These are phyloP conservation scores for Scolanthus callimorphus DNA, from an alignment of 92 coral and sea anemone species.

Conservation along the genomic window DNA sequence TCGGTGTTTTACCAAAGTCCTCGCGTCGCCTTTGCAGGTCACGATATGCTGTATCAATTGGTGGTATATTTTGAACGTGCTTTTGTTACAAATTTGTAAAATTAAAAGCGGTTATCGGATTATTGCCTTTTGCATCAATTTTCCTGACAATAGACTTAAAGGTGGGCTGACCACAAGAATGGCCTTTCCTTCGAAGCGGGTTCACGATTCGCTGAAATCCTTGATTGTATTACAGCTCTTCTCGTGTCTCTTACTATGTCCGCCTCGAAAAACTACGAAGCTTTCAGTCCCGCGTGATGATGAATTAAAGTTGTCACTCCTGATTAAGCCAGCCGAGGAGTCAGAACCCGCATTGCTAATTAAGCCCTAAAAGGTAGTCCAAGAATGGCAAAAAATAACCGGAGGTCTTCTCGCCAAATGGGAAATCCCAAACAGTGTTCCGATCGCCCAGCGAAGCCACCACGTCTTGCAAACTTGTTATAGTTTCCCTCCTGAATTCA, in stretches of 20 bases:
- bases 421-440: too few relatives aligned
- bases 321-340: background rate
- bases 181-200: background rate
- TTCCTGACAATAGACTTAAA: background rate
- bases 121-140: background rate
- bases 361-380: background rate
- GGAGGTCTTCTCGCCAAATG: background rate
- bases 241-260: background rate
- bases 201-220: background rate
- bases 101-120: conserved; percentile 6
- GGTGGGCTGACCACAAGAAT: background rate
- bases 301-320: background rate
- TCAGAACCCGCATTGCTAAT: background rate
- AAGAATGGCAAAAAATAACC: background rate
- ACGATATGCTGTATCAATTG: too few relatives aligned
- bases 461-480: too few relatives aligned
- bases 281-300: background rate
- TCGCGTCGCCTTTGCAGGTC: too few relatives aligned
- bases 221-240: background rate
- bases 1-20: too few relatives aligned
- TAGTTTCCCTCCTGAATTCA: too few relatives aligned
- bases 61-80: too few relatives aligned
- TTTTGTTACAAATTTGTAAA: background rate
- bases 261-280: background rate
- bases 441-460: too few relatives aligned